Base-by-base conservation (phyloP, 2,797 vertebrate species). In the Zonotrichia albicollis region DNA sequence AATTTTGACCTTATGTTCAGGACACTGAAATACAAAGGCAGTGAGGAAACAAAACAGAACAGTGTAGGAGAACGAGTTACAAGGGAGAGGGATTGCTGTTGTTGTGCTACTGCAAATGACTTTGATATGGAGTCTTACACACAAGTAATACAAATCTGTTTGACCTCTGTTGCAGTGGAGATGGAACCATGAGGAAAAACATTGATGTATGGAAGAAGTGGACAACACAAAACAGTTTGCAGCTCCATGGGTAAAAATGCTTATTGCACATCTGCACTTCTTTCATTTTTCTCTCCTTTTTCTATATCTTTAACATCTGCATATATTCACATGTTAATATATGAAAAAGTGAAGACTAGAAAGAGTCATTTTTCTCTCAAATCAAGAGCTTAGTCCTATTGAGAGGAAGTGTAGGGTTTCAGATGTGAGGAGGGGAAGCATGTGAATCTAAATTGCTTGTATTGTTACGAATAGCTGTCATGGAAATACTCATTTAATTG, bases 131-230 rank as follows among this genome's bases (percentile, higher is more conserved):
- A 84, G 4, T 46, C 83, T 78, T 61, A 32, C n/a, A n/a, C 17
- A 18, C 21, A 77, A 67, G 21, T 61, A 75, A 68, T 60, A 32
- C 14, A 42, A 27, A 84, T 42, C 11, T 55, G 6, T 72, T 93
- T 3, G 18, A 79, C 20, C 53, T 92, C 68, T 94, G 14, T 97
- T 95, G 19, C 96, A 99, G 99, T 29, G 99, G 99, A n/a, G 99
- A 99, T 81, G 99, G 99, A 92, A 99, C 99, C 19, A 98, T 99
- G 98, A 98, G 99, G 90, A 99, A 99, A 93, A 99, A 99, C 97
- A 99, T 99, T 12, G 99, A 99, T 12, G 99, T 99, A 19, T 99
- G 99, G 99, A 99, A 99, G 96, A 99, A 99, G 75, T 99, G 99
- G 99, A 99, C 98, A 11, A 99, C 99, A 11, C 98, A 98, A 80